Evolutionary conservation across 2,888 invertebrate genomes (phyloP).

Genomic region (Onchidella celtica): DNA sequence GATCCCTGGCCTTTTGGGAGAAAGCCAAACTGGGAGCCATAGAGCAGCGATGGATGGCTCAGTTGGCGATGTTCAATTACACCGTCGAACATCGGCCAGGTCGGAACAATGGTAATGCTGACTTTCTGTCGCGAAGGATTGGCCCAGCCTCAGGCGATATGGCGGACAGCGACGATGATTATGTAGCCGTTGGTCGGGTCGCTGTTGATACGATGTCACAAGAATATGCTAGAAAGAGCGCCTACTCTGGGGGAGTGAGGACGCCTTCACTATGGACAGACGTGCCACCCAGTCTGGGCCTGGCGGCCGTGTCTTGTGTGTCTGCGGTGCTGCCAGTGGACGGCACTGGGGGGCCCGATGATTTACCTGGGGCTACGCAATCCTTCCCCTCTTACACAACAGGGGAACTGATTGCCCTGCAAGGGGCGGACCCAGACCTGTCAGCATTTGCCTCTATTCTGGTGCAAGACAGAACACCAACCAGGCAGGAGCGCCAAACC

Average conservation of each 20-base stretch:
- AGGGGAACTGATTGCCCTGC: no score
- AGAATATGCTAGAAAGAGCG: background rate
- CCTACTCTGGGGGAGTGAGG: no score
- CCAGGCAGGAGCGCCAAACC: background rate
- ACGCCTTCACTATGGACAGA: no score
- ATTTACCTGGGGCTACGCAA: no score
- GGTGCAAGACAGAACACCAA: background rate
- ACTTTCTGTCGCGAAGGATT: slow-evolving; percentile 47
- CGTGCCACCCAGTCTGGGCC: no score
- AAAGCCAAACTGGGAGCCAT: no score
- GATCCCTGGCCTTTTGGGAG: no score
- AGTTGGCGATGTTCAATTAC: no score
- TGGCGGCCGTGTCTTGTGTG: no score
- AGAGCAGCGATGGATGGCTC: no score
- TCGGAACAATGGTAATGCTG: slow-evolving; percentile 40
- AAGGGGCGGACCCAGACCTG: background rate
- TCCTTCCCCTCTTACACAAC: no score
- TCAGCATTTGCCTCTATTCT: background rate
- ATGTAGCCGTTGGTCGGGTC: background rate
- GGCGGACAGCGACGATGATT: background rate
- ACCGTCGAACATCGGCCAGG: slow-evolving; percentile 48
- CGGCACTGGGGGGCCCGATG: background rate
- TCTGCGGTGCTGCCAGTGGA: background rate
- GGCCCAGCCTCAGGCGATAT: background rate
- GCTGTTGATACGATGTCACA: background rate